Evolutionary conservation across 2,797 vertebrate species (phyloP), one percentile per base, ranked within the genome.

Genomic region (Enteromius radiatus): DNA sequence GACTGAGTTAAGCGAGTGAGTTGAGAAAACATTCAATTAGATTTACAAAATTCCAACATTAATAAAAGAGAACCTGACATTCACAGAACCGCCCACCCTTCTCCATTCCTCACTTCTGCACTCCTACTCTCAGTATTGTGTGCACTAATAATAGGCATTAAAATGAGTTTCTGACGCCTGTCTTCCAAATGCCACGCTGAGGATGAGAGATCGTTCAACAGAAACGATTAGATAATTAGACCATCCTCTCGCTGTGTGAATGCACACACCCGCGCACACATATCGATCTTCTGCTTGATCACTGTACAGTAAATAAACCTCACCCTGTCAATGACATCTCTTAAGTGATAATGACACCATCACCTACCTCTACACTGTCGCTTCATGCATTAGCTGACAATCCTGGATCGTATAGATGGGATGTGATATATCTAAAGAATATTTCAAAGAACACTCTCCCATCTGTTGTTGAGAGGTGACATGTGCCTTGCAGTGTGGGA

Each of bases 161-260:
- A 82, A 82, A 82, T 82, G 49, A 82, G 73, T 76, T 82, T 82
- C 74, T 82, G 81, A 82, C 76, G 81, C 73, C 81, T 82, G 81
- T 82, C 81, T 82, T 59, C 64, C 41, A 78, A 78, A 83, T 83
- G 74, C 81, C 81, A 83, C 81, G 75, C 81, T 71, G 65, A 54
- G 81, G 65, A 83, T 76, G 81, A 77, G 43, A 38, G 15, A 78
- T 83, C 75, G 45, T 70, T 83, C 81, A 83, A 70, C 75, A 83
- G 81, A 83, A 83, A 83, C 81, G 38, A 83, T 83, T 83, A 77
- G 81, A 83, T 83, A 78, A 83, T 83, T 78, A 83, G 38, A 77
- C 52, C 65, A 47, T 68, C 64, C 65, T 69, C 64, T 69, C 38
- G 0, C 54, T 69, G 49, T 64, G 69, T 43, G 36, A 77, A 31